These are phyloP conservation scores for Halocynthia roretzi DNA, from an alignment of 23 tunicate genomes.

Conservation along the genomic window DNA sequence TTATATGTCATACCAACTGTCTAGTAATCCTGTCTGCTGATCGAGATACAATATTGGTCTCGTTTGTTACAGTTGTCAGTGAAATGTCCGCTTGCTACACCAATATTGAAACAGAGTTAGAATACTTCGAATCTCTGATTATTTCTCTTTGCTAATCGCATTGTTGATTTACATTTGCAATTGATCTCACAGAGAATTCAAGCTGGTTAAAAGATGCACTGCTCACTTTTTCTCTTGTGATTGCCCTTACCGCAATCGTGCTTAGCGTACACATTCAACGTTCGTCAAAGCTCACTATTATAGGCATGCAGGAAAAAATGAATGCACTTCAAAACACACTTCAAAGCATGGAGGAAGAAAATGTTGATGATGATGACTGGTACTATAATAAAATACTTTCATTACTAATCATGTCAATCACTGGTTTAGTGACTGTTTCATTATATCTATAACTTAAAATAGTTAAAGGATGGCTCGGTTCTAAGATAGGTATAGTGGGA, in stretches of 20 bases:
- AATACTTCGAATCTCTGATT: too few species aligned
- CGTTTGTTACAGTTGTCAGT: too few species aligned
- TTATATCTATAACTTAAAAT: background rate
- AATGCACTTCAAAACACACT: slow-evolving; percentile 43
- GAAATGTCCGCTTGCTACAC: too few species aligned
- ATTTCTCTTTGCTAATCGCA: too few species aligned
- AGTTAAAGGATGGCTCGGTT: background rate
- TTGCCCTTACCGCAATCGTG: slow-evolving; percentile 64
- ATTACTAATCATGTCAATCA: background rate
- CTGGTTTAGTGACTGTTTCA: background rate
- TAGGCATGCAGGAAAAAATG: slow-evolving; percentile 60
- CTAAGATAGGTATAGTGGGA: too few species aligned
- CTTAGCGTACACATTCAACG: slow-evolving; percentile 72
- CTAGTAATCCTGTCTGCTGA: too few species aligned
- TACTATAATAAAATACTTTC: background rate
- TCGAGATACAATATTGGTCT: too few species aligned
- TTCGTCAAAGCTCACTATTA: slow-evolving; percentile 32
- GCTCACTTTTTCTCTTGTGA: slow-evolving; percentile 54
- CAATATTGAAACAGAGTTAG: too few species aligned
- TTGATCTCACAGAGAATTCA: slow-evolving; percentile 42
- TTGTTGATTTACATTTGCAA: too few species aligned
- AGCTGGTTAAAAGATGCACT: slow-evolving; percentile 59
- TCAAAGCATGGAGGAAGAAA: slow-evolving; percentile 54
- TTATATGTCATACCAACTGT: too few species aligned
- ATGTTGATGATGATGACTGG: slow-evolving; percentile 14